phyloP scores from a whole-genome alignment of 2,113 vertebrate species.

The Charadrius vociferus region DNA sequence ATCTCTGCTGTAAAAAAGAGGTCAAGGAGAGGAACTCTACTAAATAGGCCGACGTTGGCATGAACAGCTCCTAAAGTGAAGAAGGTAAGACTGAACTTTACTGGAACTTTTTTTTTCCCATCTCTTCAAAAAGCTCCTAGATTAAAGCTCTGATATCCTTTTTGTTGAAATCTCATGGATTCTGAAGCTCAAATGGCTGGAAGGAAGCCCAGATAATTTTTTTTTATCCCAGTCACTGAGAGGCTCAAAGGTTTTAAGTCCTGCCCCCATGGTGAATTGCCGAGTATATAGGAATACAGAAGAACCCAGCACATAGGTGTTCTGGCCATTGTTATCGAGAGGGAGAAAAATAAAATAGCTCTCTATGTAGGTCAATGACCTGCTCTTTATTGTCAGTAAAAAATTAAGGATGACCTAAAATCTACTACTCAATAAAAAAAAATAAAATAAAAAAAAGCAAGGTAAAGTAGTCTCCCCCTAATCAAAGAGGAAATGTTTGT shows the following conservation, averaged over 20 bases:
- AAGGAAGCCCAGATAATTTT: constrained; percentile 79
- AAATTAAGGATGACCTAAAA: constrained; percentile 82
- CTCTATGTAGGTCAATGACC: constrained; percentile 81
- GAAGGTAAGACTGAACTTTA: constrained; percentile 75
- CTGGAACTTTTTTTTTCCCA: constrained; percentile 77
- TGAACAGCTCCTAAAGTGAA: constrained; percentile 62
- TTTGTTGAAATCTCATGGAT: constrained; percentile 78
- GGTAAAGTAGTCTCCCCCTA: constrained; percentile 72
- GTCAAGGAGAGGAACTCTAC: constrained; percentile 70
- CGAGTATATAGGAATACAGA: constrained; percentile 68
- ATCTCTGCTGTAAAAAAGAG: constrained; percentile 66
- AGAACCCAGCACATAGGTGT: constrained; percentile 71
- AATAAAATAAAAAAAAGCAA: constrained; percentile 12
- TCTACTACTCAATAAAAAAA: constrained; percentile 64
- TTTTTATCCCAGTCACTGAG: constrained; percentile 78
- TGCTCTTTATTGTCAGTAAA: constrained; percentile 74
- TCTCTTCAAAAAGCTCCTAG: constrained; percentile 78
- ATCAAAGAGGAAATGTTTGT: constrained; percentile 76
- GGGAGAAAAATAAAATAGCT: constrained; percentile 75
- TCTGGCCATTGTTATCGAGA: constrained; percentile 76
- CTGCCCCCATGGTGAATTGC: constrained; percentile 76
- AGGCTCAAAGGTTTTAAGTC: constrained; percentile 81
- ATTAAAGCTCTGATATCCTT: constrained; percentile 77
- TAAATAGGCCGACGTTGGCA: constrained; percentile 74
- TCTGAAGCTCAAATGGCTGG: constrained; percentile 78